These are phyloP conservation scores for Burhinus bistriatus DNA, from an alignment of 2,113 vertebrate species.

Conservation along the genomic window DNA sequence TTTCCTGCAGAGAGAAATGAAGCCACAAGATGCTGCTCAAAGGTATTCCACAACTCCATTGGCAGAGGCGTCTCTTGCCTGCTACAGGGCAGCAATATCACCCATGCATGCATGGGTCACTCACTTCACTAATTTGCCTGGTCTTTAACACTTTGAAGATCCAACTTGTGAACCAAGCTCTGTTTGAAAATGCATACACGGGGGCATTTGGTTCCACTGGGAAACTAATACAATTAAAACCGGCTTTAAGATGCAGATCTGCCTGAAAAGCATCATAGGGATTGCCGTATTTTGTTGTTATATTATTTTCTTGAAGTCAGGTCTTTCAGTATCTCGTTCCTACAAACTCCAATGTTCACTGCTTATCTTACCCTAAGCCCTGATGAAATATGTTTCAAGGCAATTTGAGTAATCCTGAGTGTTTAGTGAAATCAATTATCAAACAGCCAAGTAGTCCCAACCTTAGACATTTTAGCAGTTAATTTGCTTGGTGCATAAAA, in stretches of 20 bases:
- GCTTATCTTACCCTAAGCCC: neutral
- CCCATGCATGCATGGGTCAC: fast-evolving
- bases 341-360: neutral
- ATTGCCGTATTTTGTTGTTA: neutral
- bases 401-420: neutral
- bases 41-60: neutral
- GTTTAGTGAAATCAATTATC: neutral
- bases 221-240: neutral
- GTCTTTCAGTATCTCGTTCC: neutral
- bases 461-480: neutral
- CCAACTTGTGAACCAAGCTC: neutral
- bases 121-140: neutral
- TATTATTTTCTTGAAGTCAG: neutral
- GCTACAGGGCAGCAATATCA: neutral
- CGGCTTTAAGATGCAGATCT: neutral
- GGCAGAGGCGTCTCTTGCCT: neutral
- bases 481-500: neutral
- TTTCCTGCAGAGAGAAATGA: neutral
- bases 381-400: neutral
- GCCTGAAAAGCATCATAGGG: neutral
- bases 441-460: neutral
- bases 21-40: neutral
- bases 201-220: neutral
- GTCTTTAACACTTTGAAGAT: neutral
- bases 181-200: neutral